Evolutionary conservation across 35 echinoderm and acorn worm genomes (phyloP).

Genomic region (Patiria miniata): DNA sequence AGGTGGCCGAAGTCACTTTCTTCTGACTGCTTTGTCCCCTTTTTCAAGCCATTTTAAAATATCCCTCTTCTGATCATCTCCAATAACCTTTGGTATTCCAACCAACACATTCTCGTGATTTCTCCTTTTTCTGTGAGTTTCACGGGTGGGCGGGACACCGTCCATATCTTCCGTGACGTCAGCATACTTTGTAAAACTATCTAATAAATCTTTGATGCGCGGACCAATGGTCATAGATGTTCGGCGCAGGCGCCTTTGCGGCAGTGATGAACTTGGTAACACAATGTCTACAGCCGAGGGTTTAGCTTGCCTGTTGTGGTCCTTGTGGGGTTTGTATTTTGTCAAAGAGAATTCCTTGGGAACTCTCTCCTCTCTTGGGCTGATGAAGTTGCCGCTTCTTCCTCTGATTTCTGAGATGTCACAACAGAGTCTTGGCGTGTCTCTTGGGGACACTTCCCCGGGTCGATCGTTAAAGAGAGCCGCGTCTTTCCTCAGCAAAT

Average conservation of each 20-base stretch:
- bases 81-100: background rate
- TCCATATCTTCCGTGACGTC: conserved; percentile 21
- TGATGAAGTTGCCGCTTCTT: background rate
- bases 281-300: background rate
- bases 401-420: background rate
- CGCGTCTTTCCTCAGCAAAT: conserved; percentile 1
- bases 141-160: conserved; percentile 1
- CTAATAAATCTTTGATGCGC: background rate
- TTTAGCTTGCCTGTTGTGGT: background rate
- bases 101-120: background rate
- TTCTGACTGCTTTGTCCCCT: background rate
- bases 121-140: background rate
- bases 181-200: background rate
- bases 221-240: background rate
- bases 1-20: background rate
- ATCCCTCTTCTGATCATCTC: background rate
- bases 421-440: background rate
- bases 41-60: conserved; percentile 1
- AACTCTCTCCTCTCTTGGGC: background rate
- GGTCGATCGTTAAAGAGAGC: background rate
- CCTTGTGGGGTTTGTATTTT: background rate
- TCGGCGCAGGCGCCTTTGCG: background rate
- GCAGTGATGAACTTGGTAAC: background rate
- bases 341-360: background rate
- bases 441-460: background rate